A percentile compares a stretch with the other conserved stretches of the same genome.
Evolutionary conservation across 2,888 invertebrate species (phyloP).

Genomic region (Callyntrura guangdongensis): DNA sequence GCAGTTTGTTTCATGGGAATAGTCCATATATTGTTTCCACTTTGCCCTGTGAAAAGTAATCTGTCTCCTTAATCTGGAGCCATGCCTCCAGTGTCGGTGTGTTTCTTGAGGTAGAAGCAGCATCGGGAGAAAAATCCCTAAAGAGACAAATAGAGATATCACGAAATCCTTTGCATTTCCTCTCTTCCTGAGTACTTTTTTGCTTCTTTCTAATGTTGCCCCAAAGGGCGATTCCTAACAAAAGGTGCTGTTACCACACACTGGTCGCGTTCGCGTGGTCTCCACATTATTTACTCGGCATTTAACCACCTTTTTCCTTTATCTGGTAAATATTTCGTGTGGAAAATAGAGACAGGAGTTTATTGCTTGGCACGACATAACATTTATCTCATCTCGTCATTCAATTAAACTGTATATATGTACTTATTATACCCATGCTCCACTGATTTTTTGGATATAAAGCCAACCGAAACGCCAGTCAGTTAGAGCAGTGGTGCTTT

Average conservation of each 20-base stretch:
- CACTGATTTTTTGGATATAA: neutral
- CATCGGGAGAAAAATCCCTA: constrained; percentile 47
- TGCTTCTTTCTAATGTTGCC: constrained; percentile 40
- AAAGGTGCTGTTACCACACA: neutral
- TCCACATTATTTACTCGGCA: constrained; percentile 24
- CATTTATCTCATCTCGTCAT: constrained; percentile 51
- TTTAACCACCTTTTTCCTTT: constrained; percentile 35
- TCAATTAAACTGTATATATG: constrained; percentile 33
- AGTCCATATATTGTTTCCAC: constrained; percentile 62
- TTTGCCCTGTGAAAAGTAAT: constrained; percentile 63
- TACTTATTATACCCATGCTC: neutral
- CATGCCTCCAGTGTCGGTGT: constrained; percentile 17
- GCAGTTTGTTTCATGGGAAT: constrained; percentile 21
- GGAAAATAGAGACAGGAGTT: constrained; percentile 11
- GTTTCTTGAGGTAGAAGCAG: constrained; percentile 16
- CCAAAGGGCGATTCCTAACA: constrained; percentile 19
- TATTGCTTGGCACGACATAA: constrained; percentile 25
- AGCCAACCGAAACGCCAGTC: constrained; percentile 13
- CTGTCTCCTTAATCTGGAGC: constrained; percentile 71
- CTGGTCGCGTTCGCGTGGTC: neutral
- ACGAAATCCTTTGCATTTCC: constrained; percentile 38
- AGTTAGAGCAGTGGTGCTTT: constrained; percentile 11
- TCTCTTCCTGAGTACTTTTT: constrained; percentile 18
- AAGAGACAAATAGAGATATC: constrained; percentile 65
- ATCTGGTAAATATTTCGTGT: constrained; percentile 37